Evolutionary conservation across 2,888 invertebrate species (phyloP).

Genomic region (Agrenia bidenticulata): DNA sequence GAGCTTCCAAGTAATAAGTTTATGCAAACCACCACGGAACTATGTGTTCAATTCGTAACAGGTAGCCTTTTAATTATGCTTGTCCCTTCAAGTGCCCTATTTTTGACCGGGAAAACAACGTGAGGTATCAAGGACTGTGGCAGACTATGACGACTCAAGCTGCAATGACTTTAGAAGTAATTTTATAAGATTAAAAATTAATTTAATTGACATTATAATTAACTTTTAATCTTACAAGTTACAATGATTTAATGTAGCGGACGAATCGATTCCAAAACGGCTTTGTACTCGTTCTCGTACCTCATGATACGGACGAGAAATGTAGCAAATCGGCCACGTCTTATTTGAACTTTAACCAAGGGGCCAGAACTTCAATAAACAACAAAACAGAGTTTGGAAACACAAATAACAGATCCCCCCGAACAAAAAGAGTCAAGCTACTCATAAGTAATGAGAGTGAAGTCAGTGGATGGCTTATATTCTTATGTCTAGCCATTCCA

Average conservation of each 20-base stretch:
- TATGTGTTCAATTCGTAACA: too few species aligned
- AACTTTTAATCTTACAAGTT: not conserved
- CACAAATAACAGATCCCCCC: not conserved
- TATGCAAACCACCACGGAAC: too few species aligned
- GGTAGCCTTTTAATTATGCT: too few species aligned
- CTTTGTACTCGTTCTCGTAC: constrained; percentile 44
- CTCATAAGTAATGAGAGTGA: constrained; percentile 35
- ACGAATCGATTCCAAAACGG: constrained; percentile 33
- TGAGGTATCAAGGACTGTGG: constrained; percentile 71
- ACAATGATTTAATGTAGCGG: not conserved
- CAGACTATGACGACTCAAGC: constrained; percentile 49
- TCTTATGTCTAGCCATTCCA: constrained; percentile 26
- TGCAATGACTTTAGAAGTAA: constrained; percentile 47
- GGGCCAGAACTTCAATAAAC: not conserved
- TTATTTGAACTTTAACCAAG: not conserved
- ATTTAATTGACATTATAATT: too few species aligned
- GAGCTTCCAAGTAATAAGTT: constrained; percentile 55
- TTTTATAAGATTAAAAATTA: not conserved
- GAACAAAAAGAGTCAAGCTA: constrained; percentile 34
- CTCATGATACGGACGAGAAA: constrained; percentile 30
- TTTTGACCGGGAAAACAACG: constrained; percentile 74
- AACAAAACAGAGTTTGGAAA: constrained; percentile 6
- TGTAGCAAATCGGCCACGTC: constrained; percentile 21
- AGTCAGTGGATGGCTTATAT: constrained; percentile 17
- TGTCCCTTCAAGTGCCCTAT: constrained; percentile 81